Percentiles rank a stretch among this genome's conserved stretches.
Conservation (phyloP, 2,888 invertebrate species). For the Capitulum mitella region DNA sequence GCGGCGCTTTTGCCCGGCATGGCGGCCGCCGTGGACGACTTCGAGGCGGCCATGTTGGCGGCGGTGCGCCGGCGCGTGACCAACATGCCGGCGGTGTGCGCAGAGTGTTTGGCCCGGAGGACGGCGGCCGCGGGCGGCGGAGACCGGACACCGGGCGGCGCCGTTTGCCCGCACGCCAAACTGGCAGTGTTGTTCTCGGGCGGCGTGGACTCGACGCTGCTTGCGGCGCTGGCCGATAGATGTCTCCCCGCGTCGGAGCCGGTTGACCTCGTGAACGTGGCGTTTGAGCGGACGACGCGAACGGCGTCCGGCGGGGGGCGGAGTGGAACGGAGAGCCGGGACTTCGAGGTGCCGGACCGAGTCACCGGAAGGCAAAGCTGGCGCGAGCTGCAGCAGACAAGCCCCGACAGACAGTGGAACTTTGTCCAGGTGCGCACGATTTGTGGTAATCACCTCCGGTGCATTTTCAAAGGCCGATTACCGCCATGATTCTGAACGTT, state of each 20-base stretch:
- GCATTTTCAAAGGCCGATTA: too few relatives aligned
- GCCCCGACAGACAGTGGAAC: conserved; percentile 69
- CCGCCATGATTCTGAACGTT: too few relatives aligned
- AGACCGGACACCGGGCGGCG: too few relatives aligned
- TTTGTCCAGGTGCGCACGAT: conserved; percentile 57
- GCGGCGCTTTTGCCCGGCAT: neutral
- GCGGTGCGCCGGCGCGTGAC: conserved; percentile 39
- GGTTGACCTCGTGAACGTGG: conserved; percentile 91
- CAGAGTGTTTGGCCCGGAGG: conserved; percentile 27
- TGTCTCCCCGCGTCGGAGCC: conserved; percentile 56
- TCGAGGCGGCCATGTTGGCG: conserved; percentile 41
- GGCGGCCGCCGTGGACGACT: conserved; percentile 31
- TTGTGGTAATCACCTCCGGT: too few relatives aligned
- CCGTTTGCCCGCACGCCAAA: conserved; percentile 59
- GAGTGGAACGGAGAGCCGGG: conserved; percentile 29
- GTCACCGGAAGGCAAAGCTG: conserved; percentile 64
- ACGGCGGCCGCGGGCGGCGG: neutral
- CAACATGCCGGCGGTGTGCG: conserved; percentile 32
- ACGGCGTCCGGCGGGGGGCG: conserved; percentile 37
- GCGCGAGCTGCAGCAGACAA: conserved; percentile 59
- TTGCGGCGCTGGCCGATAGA: conserved; percentile 70
- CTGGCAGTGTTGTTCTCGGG: conserved; percentile 88
- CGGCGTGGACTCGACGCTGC: conserved; percentile 88
- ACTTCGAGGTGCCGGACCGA: conserved; percentile 69
- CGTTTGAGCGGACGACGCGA: conserved; percentile 54